Evolutionary conservation across 2,888 invertebrate genomes (phyloP).

Genomic region (Neocrepidodera transversa): DNA sequence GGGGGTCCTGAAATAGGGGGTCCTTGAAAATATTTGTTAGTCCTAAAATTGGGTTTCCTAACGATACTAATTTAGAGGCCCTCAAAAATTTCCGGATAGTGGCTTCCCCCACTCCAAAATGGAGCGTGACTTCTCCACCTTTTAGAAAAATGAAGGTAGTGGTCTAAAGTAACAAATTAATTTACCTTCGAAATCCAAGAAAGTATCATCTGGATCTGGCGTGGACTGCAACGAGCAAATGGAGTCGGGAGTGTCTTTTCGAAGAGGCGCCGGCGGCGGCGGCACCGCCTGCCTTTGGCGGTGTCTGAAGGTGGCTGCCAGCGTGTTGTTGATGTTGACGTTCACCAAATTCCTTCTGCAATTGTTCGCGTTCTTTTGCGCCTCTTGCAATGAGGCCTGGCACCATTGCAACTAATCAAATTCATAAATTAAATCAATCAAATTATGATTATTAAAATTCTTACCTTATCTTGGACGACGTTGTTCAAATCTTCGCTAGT

Average conservation of each 20-base stretch:
- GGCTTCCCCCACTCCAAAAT: no score
- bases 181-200: constrained; percentile 64
- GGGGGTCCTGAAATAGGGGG: no score
- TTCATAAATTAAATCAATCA: not conserved
- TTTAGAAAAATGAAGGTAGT: no score
- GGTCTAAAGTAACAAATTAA: no score
- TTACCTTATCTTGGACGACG: constrained; percentile 44
- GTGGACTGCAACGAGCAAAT: constrained; percentile 58
- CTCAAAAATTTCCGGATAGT: no score
- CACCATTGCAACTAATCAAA: constrained; percentile 57
- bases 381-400: constrained; percentile 51
- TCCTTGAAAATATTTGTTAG: no score
- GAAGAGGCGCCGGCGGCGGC: constrained; percentile 51
- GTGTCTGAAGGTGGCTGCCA: constrained; percentile 57
- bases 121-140: no score
- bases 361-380: constrained; percentile 56
- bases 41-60: no score
- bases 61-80: no score
- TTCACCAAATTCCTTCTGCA: constrained; percentile 44
- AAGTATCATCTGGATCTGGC: constrained; percentile 63
- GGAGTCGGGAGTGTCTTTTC: constrained; percentile 34
- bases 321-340: constrained; percentile 57
- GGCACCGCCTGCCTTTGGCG: constrained; percentile 36
- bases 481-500: constrained; percentile 39
- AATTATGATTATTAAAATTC: constrained; percentile 26